Evolutionary conservation across 2,888 invertebrate genomes (phyloP).

Genomic region (Busseola fusca): DNA sequence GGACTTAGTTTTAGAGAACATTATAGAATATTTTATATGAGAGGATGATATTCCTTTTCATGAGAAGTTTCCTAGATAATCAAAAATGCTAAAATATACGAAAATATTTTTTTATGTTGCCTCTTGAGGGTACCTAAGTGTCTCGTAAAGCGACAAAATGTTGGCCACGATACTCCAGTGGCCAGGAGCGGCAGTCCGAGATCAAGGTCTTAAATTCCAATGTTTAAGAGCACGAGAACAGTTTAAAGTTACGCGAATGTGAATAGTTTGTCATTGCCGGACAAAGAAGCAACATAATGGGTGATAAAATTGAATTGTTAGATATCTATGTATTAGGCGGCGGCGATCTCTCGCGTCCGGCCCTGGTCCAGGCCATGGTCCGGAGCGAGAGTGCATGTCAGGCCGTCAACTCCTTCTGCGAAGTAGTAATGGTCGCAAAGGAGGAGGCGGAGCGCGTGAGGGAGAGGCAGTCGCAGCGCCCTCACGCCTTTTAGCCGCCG

Average conservation of each 20-base stretch:
- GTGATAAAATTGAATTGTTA: conserved; percentile 6
- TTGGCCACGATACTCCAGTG: conserved; percentile 41
- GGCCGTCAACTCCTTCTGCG: too few relatives aligned
- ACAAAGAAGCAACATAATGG: not conserved
- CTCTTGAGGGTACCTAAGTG: conserved; percentile 14
- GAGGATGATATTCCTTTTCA: not conserved
- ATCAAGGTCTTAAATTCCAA: conserved; percentile 52
- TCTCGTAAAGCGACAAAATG: conserved; percentile 34
- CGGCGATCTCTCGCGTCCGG: too few relatives aligned
- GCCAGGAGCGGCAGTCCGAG: conserved; percentile 22
- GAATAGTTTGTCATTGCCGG: conserved; percentile 8
- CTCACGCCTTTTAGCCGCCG: too few relatives aligned
- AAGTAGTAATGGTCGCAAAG: too few relatives aligned
- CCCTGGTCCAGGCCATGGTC: too few relatives aligned
- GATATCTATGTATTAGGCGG: too few relatives aligned
- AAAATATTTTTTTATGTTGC: conserved; percentile 29
- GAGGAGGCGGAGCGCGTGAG: too few relatives aligned
- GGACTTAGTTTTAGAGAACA: not conserved
- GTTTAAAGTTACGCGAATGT: conserved; percentile 21
- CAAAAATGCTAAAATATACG: conserved; percentile 20
- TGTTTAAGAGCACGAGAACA: conserved; percentile 41
- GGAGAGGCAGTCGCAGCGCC: too few relatives aligned
- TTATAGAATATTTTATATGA: conserved; percentile 2
- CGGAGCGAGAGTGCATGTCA: too few relatives aligned
- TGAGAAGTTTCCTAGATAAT: not conserved